phyloP scores from a whole-genome alignment of 2,888 invertebrate species.

The Nemoura dubitans region DNA sequence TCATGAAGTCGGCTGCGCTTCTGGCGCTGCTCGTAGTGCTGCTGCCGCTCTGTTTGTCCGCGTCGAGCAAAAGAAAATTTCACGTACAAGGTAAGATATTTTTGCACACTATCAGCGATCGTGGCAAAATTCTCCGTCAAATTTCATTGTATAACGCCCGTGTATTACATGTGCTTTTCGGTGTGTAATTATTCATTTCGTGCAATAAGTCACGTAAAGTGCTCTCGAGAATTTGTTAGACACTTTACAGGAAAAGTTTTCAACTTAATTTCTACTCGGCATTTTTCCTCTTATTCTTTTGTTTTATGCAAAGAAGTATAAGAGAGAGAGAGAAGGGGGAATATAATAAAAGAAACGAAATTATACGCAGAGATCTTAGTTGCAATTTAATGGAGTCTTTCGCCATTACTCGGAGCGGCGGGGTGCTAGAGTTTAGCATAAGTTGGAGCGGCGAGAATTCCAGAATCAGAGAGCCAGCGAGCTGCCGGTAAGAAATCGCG shows the following conservation, averaged over 20 bases:
- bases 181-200: slow-evolving; percentile 29
- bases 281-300: not conserved
- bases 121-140: not conserved
- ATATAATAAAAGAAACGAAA: slow-evolving; percentile 5
- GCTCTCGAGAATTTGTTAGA: slow-evolving; percentile 28
- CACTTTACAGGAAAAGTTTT: slow-evolving; percentile 32
- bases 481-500: not conserved
- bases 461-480: not conserved
- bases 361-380: not conserved
- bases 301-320: not conserved
- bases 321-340: not conserved
- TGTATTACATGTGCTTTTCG: slow-evolving; percentile 7
- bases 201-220: slow-evolving; percentile 20
- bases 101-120: too few relatives aligned
- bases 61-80: not conserved
- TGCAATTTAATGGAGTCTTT: slow-evolving; percentile 12
- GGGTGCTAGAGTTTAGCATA: not conserved
- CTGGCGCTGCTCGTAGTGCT: not conserved
- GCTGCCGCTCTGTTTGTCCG: not conserved
- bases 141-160: slow-evolving; percentile 1
- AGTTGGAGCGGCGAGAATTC: not conserved
- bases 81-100: slow-evolving; percentile 4
- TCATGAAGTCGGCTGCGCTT: not conserved
- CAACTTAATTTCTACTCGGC: slow-evolving; percentile 23
- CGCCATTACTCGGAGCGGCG: not conserved